phyloP scores from a whole-genome alignment of 1,140 invertebrate genomes.

The Brachionus plicatilis region DNA sequence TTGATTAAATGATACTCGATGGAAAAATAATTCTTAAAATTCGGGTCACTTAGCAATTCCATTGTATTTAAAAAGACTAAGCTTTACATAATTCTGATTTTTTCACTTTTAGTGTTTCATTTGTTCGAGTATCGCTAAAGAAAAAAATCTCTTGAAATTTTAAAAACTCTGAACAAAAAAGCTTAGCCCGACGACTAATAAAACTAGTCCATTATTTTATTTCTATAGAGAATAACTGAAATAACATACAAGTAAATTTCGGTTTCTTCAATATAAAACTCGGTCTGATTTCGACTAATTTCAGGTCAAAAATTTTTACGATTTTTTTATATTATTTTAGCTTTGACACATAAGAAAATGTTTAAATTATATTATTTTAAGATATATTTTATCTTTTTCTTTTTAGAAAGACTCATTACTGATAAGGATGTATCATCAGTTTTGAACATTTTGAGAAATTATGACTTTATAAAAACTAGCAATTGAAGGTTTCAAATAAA shows the following conservation, averaged over 20 bases:
- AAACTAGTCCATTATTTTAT: neutral
- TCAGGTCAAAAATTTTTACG: slow-evolving; percentile 2
- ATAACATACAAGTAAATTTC: neutral
- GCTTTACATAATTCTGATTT: neutral
- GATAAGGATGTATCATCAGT: neutral
- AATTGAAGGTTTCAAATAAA: neutral
- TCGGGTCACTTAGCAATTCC: neutral
- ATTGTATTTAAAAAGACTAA: neutral
- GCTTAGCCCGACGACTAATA: neutral
- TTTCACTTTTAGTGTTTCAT: neutral
- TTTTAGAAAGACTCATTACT: neutral
- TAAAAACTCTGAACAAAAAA: neutral
- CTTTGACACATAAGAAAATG: neutral
- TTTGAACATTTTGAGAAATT: neutral
- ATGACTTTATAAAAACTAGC: neutral
- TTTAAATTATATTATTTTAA: neutral
- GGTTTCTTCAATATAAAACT: neutral
- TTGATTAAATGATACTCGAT: neutral
- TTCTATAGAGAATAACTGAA: neutral
- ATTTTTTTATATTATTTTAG: neutral
- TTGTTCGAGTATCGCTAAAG: neutral
- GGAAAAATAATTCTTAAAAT: neutral
- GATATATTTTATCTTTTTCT: neutral
- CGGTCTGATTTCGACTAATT: neutral
- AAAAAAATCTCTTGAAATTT: neutral